These are phyloP conservation scores for Heterochromis multidens DNA, from an alignment of 2,113 vertebrate genomes.

Conservation along the genomic window DNA sequence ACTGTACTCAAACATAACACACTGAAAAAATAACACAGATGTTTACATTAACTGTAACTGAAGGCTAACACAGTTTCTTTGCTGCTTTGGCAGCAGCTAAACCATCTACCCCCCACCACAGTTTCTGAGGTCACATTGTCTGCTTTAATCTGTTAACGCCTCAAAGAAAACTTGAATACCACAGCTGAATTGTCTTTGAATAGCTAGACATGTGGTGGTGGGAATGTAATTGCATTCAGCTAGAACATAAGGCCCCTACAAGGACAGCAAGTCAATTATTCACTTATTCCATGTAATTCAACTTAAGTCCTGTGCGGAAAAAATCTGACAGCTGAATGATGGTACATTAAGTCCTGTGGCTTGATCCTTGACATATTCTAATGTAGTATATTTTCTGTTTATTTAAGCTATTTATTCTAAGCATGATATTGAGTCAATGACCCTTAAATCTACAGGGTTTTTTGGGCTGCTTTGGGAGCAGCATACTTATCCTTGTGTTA, in stretches of 20 bases:
- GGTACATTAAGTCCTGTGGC: background rate
- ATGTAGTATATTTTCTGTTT: background rate
- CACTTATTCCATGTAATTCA: background rate
- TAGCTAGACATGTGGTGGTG: background rate
- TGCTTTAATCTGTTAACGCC: background rate
- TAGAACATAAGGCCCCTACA: background rate
- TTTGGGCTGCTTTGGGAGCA: background rate
- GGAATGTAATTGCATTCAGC: background rate
- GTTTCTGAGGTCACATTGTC: background rate
- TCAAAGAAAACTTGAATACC: background rate
- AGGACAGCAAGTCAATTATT: background rate
- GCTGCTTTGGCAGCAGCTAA: background rate
- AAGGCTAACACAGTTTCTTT: background rate
- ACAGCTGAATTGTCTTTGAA: background rate
- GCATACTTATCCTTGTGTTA: background rate
- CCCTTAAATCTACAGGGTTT: background rate
- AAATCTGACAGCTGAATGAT: background rate
- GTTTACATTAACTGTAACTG: background rate
- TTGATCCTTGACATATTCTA: background rate
- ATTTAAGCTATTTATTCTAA: background rate
- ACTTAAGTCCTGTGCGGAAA: background rate
- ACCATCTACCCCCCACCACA: background rate
- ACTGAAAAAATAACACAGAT: background rate
- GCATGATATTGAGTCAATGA: background rate
- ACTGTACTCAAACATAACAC: background rate